These are phyloP conservation scores for Nothoprocta perdicaria DNA, from an alignment of 2,113 vertebrate genomes.

Conservation along the genomic window DNA sequence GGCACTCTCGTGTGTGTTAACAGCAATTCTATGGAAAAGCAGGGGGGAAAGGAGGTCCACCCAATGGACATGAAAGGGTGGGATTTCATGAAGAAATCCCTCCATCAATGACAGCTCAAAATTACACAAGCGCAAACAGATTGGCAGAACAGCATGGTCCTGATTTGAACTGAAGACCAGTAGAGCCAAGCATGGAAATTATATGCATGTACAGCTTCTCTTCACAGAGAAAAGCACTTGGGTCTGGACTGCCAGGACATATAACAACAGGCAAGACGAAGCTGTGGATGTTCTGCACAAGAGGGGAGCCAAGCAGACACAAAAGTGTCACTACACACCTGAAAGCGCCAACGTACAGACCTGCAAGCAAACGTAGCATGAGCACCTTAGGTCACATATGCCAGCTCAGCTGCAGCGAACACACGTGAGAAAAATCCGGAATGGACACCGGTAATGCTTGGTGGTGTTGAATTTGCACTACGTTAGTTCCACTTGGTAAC, in stretches of 20 bases:
- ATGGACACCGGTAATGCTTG: not conserved
- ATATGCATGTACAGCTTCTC: not conserved
- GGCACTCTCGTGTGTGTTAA: not conserved
- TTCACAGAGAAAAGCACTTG: not conserved
- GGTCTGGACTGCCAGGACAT: not conserved
- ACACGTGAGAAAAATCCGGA: accelerated
- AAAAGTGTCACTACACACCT: not conserved
- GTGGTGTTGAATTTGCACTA: not conserved
- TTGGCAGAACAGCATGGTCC: not conserved
- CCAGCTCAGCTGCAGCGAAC: not conserved
- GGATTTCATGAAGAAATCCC: not conserved
- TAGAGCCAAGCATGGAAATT: not conserved
- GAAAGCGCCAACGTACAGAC: not conserved
- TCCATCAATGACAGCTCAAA: not conserved
- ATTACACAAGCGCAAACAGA: not conserved
- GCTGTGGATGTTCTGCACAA: not conserved
- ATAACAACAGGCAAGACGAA: not conserved
- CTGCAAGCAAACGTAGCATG: not conserved
- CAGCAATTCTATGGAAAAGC: not conserved
- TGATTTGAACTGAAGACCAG: not conserved
- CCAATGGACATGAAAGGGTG: accelerated
- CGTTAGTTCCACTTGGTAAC: not conserved
- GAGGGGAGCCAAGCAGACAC: not conserved
- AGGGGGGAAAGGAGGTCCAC: not conserved
- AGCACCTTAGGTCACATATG: not conserved